Evolutionary conservation across 2,113 vertebrate species (phyloP).

Genomic region (Charina bottae): DNA sequence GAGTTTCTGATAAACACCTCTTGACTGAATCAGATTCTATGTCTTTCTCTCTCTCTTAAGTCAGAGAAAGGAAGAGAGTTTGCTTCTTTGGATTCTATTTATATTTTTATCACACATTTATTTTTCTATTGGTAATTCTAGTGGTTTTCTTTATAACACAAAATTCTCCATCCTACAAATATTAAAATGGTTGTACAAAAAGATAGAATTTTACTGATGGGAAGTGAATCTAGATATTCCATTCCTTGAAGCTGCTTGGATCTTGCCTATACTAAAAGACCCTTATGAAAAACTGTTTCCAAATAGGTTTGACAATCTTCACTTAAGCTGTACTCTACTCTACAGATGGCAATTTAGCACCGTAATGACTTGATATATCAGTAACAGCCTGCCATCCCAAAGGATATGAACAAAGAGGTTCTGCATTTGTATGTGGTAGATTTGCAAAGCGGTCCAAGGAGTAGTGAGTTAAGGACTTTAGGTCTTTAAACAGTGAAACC

Average conservation of each 20-base stretch:
- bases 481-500: not conserved
- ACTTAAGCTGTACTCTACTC: not conserved
- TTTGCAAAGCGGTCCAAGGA: not conserved
- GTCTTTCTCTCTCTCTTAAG: not conserved
- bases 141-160: not conserved
- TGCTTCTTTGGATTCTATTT: not conserved
- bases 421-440: not conserved
- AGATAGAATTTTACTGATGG: not conserved
- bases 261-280: not conserved
- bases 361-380: not conserved
- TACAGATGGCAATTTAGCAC: not conserved
- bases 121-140: not conserved
- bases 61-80: not conserved
- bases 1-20: not conserved
- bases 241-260: not conserved
- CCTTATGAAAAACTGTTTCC: not conserved
- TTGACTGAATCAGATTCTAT: not conserved
- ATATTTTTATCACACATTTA: not conserved
- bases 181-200: not conserved
- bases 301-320: not conserved
- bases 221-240: not conserved
- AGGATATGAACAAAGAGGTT: not conserved
- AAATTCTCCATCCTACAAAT: not conserved
- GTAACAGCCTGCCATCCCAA: not conserved
- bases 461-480: not conserved